Conservation (phyloP, 2,113 vertebrate species). For the Pimephales promelas region DNA sequence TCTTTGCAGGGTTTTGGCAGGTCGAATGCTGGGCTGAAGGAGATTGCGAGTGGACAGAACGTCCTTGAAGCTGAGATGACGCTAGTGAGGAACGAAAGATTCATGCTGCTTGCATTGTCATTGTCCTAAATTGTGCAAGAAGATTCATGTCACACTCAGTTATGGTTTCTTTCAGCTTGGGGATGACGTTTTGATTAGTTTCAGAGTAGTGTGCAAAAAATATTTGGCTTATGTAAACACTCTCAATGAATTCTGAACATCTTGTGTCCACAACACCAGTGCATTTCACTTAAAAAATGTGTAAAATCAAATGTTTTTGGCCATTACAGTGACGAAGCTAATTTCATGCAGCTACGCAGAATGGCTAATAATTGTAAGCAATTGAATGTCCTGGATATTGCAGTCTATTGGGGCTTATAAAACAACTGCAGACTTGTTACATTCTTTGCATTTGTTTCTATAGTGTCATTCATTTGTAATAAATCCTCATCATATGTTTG, state of each 20-base stretch:
- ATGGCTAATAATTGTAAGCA: too few species aligned
- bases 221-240: not conserved
- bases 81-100: not conserved
- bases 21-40: not conserved
- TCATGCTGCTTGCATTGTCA: not conserved
- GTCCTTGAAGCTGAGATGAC: not conserved
- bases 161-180: not conserved
- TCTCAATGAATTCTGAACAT: not conserved
- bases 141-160: not conserved
- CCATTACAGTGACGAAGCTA: not conserved
- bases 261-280: not conserved
- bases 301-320: not conserved
- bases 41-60: not conserved
- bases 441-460: not conserved
- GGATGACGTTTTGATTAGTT: not conserved
- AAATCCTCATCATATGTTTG: not conserved
- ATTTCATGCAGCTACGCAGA: not conserved
- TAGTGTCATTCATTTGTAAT: not conserved
- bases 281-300: not conserved
- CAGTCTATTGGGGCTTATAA: not conserved
- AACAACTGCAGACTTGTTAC: not conserved
- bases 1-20: slow-evolving; percentile 4
- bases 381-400: not conserved
- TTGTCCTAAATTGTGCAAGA: slow-evolving; percentile 20
- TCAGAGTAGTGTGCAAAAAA: not conserved